Base-by-base conservation (phyloP, 2,888 invertebrate genomes). In the Taenaris catops region DNA sequence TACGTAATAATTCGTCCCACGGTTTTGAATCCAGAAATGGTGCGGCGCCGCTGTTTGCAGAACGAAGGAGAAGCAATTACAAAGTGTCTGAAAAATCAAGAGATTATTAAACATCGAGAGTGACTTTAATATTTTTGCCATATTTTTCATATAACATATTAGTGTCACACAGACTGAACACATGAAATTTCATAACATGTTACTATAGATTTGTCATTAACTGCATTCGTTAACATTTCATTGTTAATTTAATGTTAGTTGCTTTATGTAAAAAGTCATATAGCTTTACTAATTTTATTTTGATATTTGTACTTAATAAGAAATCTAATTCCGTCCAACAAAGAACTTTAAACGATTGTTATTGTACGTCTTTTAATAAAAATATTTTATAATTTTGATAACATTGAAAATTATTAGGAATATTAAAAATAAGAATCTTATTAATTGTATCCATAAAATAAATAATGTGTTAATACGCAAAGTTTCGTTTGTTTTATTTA, bases 231-330 rank as follows among this genome's bases (percentile, higher is more conserved):
- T 66, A 65, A 65, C 58, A 46, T 51, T 48, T 62, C 65, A 63
- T 53, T 55, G 56, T 68, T 69, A 66, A 71, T 73, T 54, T 62
- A 53, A 52, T 58, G 51, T 63, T 58, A 61, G 69, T 57, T 57
- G 63, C 64, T 70, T 70, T 58, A 62, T 80, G 79, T 81, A 83
- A 74, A 80, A 81, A 81, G 78, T 80, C 76, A 74, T 72, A 69
- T 58, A 81, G 83, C 76, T 83, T 79, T 83, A 83, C 80, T 83
- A 83, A 86, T 76, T 69, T 67, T 67, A 79, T 59, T 58, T 51
- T 43, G 38, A 44, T 51, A 46, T 42, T 11, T n/a, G 6, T 36
- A 42, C 40, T 34, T 40, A 45, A 39, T 46, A 46, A 48, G 49
- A 49, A 43, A 7, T 48, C 33, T 51, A 38, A 51, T 46, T 52